phyloP scores from a whole-genome alignment of 2,888 invertebrate genomes.

The Tipula confusa region DNA sequence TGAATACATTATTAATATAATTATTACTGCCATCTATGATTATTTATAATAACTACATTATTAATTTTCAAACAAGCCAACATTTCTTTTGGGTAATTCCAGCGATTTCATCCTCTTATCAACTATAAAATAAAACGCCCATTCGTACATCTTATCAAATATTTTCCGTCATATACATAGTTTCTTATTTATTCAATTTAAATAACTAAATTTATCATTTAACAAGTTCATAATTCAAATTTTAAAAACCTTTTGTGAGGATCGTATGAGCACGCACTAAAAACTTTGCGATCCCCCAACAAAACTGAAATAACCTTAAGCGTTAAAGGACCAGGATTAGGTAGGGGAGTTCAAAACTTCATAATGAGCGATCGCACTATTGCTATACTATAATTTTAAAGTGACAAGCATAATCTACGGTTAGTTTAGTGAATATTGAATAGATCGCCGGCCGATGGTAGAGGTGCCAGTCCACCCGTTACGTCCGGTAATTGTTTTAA shows the following conservation, averaged over 20 bases:
- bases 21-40: too few relatives aligned
- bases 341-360: background rate
- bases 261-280: too few relatives aligned
- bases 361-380: background rate
- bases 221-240: background rate
- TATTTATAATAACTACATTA: too few relatives aligned
- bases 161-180: background rate
- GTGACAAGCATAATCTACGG: background rate
- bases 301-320: background rate
- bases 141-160: background rate
- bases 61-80: too few relatives aligned
- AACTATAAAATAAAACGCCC: background rate
- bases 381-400: background rate
- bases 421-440: constrained; percentile 64
- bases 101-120: too few relatives aligned
- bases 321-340: background rate
- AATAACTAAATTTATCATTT: background rate
- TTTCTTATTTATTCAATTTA: background rate
- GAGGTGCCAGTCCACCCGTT: constrained; percentile 84
- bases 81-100: background rate
- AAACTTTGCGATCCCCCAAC: background rate
- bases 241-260: background rate
- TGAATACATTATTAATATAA: too few relatives aligned
- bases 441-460: constrained; percentile 92
- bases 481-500: constrained; percentile 87